Conservation (phyloP, 2,888 invertebrate species). For the Aspidiotus destructor region DNA sequence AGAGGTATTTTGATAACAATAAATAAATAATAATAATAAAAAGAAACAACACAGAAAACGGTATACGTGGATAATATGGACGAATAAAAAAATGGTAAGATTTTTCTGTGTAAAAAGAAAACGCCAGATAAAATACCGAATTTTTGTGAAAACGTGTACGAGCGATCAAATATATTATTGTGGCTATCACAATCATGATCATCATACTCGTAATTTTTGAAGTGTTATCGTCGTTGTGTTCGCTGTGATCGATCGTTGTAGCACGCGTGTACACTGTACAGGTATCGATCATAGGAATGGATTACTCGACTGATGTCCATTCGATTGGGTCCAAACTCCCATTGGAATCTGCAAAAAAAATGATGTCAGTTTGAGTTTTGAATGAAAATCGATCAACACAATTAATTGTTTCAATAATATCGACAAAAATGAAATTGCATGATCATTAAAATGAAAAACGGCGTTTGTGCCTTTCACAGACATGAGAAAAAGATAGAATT, state of each 20-base stretch:
- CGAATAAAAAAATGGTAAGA: conserved; percentile 30
- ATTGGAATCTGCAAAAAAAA: conserved; percentile 8
- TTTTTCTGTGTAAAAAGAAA: conserved; percentile 19
- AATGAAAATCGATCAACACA: neutral
- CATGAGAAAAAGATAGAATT: too few species aligned
- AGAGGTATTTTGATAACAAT: neutral
- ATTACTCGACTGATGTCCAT: conserved; percentile 31
- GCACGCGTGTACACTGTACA: neutral
- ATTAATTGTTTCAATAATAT: too few species aligned
- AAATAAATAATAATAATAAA: conserved; percentile 13
- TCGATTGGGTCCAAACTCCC: conserved; percentile 19
- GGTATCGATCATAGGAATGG: conserved; percentile 25
- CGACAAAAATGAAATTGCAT: too few species aligned
- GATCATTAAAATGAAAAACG: too few species aligned
- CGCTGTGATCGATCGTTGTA: neutral
- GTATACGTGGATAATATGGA: neutral
- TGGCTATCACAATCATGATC: too few species aligned
- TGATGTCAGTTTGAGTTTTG: neutral
- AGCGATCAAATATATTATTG: neutral
- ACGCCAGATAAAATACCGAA: conserved; percentile 12
- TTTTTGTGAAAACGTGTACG: conserved; percentile 3
- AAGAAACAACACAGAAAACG: conserved; percentile 13
- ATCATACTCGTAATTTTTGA: too few species aligned
- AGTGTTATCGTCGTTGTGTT: too few species aligned
- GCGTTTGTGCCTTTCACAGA: too few species aligned